Percentiles rank a stretch among this genome's conserved stretches.
phyloP scores from a whole-genome alignment of 1,140 invertebrate genomes.

The Chelonus insularis region DNA sequence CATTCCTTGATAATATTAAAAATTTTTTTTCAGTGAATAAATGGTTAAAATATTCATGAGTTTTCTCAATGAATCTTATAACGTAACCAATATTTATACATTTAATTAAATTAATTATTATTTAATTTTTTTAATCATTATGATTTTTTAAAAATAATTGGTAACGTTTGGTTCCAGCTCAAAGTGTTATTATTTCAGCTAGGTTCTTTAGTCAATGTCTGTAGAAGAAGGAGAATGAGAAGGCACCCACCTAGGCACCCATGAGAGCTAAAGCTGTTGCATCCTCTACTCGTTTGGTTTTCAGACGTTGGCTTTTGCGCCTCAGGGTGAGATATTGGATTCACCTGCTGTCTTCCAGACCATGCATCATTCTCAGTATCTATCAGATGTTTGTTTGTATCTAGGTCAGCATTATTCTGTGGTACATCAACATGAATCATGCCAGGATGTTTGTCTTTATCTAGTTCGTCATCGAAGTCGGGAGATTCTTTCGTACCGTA shows the following conservation, averaged over 20 bases:
- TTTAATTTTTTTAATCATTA: background rate
- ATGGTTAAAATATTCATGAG: too few species aligned
- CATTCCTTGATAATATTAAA: too few species aligned
- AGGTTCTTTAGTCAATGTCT: constrained; percentile 37
- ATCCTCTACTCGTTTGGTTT: constrained; percentile 47
- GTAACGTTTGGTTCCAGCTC: background rate
- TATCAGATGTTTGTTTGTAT: constrained; percentile 40
- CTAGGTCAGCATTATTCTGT: constrained; percentile 33
- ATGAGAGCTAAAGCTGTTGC: constrained; percentile 37
- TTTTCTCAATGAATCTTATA: too few species aligned
- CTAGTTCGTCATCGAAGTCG: constrained; percentile 51
- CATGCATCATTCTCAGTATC: constrained; percentile 46
- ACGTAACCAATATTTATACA: too few species aligned
- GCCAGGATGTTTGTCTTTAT: constrained; percentile 42
- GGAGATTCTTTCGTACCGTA: constrained; percentile 64
- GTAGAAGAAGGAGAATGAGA: constrained; percentile 53
- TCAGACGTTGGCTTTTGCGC: constrained; percentile 50
- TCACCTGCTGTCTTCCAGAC: constrained; percentile 51
- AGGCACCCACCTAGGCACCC: constrained; percentile 58
- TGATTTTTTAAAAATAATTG: constrained; percentile 2
- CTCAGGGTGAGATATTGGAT: constrained; percentile 51
- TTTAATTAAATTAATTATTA: too few species aligned
- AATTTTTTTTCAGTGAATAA: too few species aligned
- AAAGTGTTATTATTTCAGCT: constrained; percentile 28
- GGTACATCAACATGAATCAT: constrained; percentile 25